Base-by-base conservation (phyloP, 2,113 vertebrate genomes). In the Raja brachyura region DNA sequence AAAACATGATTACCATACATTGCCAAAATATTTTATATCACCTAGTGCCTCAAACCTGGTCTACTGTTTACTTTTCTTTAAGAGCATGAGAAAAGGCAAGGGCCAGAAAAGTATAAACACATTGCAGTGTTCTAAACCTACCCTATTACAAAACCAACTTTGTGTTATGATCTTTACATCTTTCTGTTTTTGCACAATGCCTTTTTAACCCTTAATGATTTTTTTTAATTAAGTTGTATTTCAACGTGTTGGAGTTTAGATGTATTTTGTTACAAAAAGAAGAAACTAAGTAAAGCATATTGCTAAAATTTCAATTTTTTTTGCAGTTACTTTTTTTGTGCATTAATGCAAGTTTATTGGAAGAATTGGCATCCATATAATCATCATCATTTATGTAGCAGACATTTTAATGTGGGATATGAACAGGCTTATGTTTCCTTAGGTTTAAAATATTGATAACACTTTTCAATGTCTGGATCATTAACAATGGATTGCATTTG, bases 201-300 rank as follows among this genome's bases (percentile, higher is more conserved):
- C 66, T 92, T 88, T 88, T 92, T 73, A 73, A 73, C 3, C 33
- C 39, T 92, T 92, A 48, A 13, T 48, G 7, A 9, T 92, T 73
- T 92, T 54, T 73, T 18, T 18, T 28, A 70, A 90, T 92, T 13
- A 73, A 74, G 13, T 25, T 73, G 33, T 92, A 73, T 92, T 70
- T 92, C 39, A 92, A 73, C 5, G 1, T 92, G 33, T 92, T 73
- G 14, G 31, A 92, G 33, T 18, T 73, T 70, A 25, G 20, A 54
- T 63, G 59, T 63, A 11, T 88, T 92, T 48, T 70, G 70, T 74
- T 92, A 85, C 20, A 73, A 74, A 70, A 73, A 90, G 63, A 31
- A 61, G 88, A 20, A 92, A 73, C 68, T 73, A 39, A 73, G 90
- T 92, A 92, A 92, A 92, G 90, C 66, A 73, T 92, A 73, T 73